Conservation (phyloP, 2,113 vertebrate genomes). For the Siniperca chuatsi region DNA sequence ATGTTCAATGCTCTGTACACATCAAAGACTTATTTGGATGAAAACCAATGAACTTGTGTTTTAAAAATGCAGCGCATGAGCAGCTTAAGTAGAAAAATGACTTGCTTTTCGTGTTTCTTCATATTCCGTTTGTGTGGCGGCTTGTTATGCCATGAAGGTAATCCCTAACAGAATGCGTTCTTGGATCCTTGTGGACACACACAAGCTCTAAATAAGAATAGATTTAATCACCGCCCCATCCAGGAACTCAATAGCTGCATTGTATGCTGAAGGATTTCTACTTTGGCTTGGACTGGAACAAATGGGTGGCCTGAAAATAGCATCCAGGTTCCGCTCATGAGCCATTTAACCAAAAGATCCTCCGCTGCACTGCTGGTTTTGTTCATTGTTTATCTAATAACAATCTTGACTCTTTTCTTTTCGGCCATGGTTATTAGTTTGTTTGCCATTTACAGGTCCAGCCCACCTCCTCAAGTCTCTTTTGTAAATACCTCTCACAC, state of each 20-base stretch:
- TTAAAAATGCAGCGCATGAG: slow-evolving; percentile 27
- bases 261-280: slow-evolving; percentile 63
- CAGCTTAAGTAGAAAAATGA: slow-evolving; percentile 22
- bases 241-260: slow-evolving; percentile 66
- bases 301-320: slow-evolving; percentile 73
- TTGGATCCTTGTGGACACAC: slow-evolving; percentile 50
- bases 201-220: slow-evolving; percentile 68
- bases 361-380: slow-evolving; percentile 42
- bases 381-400: slow-evolving; percentile 69
- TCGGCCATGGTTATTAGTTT: slow-evolving; percentile 63
- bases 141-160: slow-evolving; percentile 56
- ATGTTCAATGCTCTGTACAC: slow-evolving; percentile 46
- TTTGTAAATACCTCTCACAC: slow-evolving; percentile 58
- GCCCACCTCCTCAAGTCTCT: slow-evolving; percentile 52
- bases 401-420: slow-evolving; percentile 58
- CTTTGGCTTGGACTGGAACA: slow-evolving; percentile 52
- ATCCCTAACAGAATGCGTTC: slow-evolving; percentile 56
- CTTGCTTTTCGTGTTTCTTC: slow-evolving; percentile 19
- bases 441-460: slow-evolving; percentile 59
- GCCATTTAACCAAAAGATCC: slow-evolving; percentile 49
- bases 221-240: slow-evolving; percentile 68
- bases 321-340: slow-evolving; percentile 63
- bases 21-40: slow-evolving; percentile 57
- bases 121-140: slow-evolving; percentile 34
- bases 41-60: slow-evolving; percentile 45